Evolutionary conservation across 1,140 invertebrate species (phyloP).

Genomic region (Hestina assimilis): DNA sequence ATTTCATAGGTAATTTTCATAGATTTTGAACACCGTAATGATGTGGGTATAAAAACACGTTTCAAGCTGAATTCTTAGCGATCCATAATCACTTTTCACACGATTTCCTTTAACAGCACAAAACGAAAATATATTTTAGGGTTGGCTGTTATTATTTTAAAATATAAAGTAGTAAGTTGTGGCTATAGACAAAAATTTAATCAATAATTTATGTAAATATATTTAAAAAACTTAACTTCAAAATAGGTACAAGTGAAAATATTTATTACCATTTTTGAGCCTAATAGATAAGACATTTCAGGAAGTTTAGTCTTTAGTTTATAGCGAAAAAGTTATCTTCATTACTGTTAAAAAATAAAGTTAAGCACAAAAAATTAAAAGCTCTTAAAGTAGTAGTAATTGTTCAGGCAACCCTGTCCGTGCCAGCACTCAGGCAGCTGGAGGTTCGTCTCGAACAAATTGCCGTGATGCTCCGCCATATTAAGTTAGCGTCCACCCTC

Average conservation of each 20-base stretch:
- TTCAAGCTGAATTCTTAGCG: constrained; percentile 62
- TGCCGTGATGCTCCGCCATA: constrained; percentile 72
- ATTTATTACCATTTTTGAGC: too few relatives aligned
- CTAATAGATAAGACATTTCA: too few relatives aligned
- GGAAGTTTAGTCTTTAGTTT: too few relatives aligned
- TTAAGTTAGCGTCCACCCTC: constrained; percentile 65
- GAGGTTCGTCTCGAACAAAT: constrained; percentile 74
- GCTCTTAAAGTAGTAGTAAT: constrained; percentile 20
- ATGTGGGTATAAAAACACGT: constrained; percentile 7
- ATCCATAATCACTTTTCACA: constrained; percentile 69
- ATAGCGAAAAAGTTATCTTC: not conserved
- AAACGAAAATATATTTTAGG: constrained; percentile 45
- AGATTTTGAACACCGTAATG: constrained; percentile 18
- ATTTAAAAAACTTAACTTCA: too few relatives aligned
- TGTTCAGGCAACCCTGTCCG: constrained; percentile 48
- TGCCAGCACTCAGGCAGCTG: constrained; percentile 59
- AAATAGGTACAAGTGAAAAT: too few relatives aligned
- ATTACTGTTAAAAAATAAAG: not conserved
- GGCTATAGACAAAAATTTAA: too few relatives aligned
- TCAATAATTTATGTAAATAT: not conserved
- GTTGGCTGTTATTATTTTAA: constrained; percentile 13
- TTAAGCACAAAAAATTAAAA: constrained; percentile 1
- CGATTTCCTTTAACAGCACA: constrained; percentile 63
- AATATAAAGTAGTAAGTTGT: too few relatives aligned
- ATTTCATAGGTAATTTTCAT: constrained; percentile 26